Base-by-base conservation (phyloP, 2,888 invertebrate genomes). In the Hirtodrosophila duncani region DNA sequence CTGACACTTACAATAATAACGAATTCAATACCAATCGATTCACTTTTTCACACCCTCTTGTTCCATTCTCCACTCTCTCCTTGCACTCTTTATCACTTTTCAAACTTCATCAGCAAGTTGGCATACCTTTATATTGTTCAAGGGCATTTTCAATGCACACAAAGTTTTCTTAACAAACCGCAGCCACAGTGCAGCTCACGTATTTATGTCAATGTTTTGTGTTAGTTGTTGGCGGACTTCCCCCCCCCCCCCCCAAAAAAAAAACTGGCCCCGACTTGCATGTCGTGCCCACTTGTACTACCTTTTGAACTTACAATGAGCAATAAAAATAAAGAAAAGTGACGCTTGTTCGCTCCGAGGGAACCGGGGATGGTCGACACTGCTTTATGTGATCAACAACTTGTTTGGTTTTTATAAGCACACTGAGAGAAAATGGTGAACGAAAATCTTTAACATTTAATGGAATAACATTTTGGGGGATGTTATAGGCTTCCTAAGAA, bases 151-250 rank as follows among this genome's bases (percentile, higher is more conserved):
- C 10, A 33, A 27, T 26, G 48, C 48, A n/a, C 9, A 36, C 24
- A 57, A 70, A 67, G 50, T 79, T 70, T 50, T 42, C 57, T 36
- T 49, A 59, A n/a, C n/a, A 53, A 67, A 56, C 51, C 55, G 52
- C 65, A 68, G 57, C 64, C 30, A 41, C 53, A 70, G 60, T 51
- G 41, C 39, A 17, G 53, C 61, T 41, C 31, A 27, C 65, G 57
- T 80, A 77, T 80, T 80, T 72, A 72, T 72, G 72, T 68, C 72
- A 72, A 80, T 72, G 72, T 72, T 80, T 80, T 77, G 63, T 80
- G 77, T 71, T 70, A 43, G 57, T 63, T 62, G 53, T 18, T 44
- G 41, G 39, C 39, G 52, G 14, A 7, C 23, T 21, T 23, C 3
- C 16, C 55, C 30, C 27, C 21, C 13, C n/a, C 13, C 13, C 5